Evolutionary conservation across 2,888 invertebrate genomes (phyloP).

Genomic region (Mythimna loreyi): DNA sequence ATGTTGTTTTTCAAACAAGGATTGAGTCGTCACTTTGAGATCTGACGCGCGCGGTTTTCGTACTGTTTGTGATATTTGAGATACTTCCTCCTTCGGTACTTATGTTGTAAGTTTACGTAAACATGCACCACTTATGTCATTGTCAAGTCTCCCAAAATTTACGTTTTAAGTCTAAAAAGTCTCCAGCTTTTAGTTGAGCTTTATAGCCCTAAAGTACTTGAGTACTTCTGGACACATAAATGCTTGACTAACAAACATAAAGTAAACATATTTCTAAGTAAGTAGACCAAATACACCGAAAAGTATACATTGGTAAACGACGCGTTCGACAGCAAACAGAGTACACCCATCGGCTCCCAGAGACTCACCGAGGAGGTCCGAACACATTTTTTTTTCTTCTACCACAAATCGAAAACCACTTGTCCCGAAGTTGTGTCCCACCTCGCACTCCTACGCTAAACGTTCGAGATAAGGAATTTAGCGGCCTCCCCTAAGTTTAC

Average conservation of each 20-base stretch:
- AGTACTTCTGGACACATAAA: conserved; percentile 31
- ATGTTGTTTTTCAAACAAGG: conserved; percentile 59
- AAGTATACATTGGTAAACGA: conserved; percentile 47
- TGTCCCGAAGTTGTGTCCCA: conserved; percentile 65
- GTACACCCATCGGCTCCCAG: conserved; percentile 56
- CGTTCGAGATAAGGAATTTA: conserved; percentile 89
- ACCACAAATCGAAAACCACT: conserved; percentile 70
- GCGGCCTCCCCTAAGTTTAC: conserved; percentile 84
- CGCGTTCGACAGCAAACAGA: conserved; percentile 49
- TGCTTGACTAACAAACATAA: conserved; percentile 33
- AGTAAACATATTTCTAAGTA: conserved; percentile 37
- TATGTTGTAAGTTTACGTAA: conserved; percentile 36
- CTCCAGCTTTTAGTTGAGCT: conserved; percentile 1
- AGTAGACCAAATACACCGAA: conserved; percentile 27
- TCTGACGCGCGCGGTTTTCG: conserved; percentile 49
- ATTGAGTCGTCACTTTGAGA: conserved; percentile 63
- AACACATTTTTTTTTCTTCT: conserved; percentile 58
- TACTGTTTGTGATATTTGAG: conserved; percentile 48
- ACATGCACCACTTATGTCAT: conserved; percentile 49
- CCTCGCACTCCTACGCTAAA: conserved; percentile 78
- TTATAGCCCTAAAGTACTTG: conserved; percentile 23
- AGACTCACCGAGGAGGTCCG: conserved; percentile 69
- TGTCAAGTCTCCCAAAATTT: conserved; percentile 30
- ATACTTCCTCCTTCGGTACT: conserved; percentile 45
- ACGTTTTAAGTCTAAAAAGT: conserved; percentile 23